These are phyloP conservation scores for Sebastes wilsoni DNA, from an alignment of 2,797 vertebrate genomes.

Conservation along the genomic window DNA sequence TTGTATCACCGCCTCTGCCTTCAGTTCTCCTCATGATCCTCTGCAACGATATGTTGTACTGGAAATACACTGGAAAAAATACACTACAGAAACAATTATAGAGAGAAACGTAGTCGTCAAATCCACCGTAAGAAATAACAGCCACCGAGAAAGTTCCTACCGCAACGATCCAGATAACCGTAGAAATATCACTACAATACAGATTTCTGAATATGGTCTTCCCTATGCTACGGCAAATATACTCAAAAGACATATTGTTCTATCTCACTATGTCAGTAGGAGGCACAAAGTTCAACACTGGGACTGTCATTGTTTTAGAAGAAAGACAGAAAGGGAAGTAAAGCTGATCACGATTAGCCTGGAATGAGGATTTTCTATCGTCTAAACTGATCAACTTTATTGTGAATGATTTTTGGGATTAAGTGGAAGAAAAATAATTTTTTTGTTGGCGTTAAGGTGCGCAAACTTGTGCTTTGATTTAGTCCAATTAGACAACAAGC, in stretches of 20 bases:
- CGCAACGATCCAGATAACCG: conserved; percentile 30
- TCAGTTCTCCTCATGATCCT: conserved; percentile 35
- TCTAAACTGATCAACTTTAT: not conserved
- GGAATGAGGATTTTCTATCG: not conserved
- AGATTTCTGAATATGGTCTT: conserved; percentile 35
- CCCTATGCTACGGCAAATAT: conserved; percentile 60
- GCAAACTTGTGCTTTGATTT: conserved; percentile 61
- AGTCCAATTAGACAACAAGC: conserved; percentile 31
- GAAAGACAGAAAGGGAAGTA: not conserved
- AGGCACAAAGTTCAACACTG: conserved; percentile 57
- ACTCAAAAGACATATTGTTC: conserved; percentile 48
- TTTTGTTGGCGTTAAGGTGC: conserved; percentile 17
- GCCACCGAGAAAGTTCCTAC: conserved; percentile 46
- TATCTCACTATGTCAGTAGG: conserved; percentile 43
- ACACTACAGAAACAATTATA: conserved; percentile 46
- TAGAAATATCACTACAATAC: conserved; percentile 62
- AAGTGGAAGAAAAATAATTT: not conserved
- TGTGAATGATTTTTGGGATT: not conserved
- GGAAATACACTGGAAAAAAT: conserved; percentile 44
- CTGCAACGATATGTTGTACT: conserved; percentile 39
- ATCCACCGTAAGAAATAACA: conserved; percentile 53
- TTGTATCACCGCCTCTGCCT: not conserved
- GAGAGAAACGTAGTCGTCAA: conserved; percentile 29
- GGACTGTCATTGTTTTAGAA: conserved; percentile 14
- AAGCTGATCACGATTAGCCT: not conserved